phyloP scores from a whole-genome alignment of 2,113 vertebrate genomes.

The Prolemur simus region DNA sequence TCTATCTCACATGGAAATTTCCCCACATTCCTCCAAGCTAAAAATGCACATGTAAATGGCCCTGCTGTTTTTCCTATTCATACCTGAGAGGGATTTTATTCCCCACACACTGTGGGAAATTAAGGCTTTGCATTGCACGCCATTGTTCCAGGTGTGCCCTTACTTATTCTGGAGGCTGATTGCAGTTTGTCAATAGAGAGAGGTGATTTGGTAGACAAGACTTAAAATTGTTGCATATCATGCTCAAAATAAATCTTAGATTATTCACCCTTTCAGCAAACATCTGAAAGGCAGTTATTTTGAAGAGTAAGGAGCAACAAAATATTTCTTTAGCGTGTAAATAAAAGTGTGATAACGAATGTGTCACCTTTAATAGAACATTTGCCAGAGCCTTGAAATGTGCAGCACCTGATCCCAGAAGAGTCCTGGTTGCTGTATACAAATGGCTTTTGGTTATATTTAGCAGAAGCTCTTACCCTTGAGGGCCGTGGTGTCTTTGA shows the following conservation, averaged over 20 bases:
- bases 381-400: accelerated
- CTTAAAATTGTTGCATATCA: not conserved
- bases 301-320: not conserved
- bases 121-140: not conserved
- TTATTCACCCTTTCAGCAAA: not conserved
- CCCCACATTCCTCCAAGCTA: not conserved
- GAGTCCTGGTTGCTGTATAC: accelerated
- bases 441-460: not conserved
- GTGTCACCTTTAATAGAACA: not conserved
- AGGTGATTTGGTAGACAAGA: not conserved
- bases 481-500: accelerated
- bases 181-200: slow-evolving; percentile 34
- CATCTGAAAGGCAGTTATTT: slow-evolving; percentile 29
- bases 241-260: not conserved
- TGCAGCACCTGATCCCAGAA: accelerated
- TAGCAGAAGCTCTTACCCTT: accelerated
- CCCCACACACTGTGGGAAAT: not conserved
- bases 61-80: not conserved
- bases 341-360: not conserved
- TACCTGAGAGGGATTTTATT: not conserved
- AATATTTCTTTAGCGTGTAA: slow-evolving; percentile 5
- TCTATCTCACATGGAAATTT: accelerated
- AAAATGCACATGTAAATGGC: not conserved
- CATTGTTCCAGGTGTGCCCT: not conserved
- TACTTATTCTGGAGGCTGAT: slow-evolving; percentile 1